Percentiles rank a stretch among this genome's conserved stretches.
These are phyloP conservation scores for Netelia inedita DNA, from an alignment of 2,888 invertebrate genomes.

Conservation along the genomic window DNA sequence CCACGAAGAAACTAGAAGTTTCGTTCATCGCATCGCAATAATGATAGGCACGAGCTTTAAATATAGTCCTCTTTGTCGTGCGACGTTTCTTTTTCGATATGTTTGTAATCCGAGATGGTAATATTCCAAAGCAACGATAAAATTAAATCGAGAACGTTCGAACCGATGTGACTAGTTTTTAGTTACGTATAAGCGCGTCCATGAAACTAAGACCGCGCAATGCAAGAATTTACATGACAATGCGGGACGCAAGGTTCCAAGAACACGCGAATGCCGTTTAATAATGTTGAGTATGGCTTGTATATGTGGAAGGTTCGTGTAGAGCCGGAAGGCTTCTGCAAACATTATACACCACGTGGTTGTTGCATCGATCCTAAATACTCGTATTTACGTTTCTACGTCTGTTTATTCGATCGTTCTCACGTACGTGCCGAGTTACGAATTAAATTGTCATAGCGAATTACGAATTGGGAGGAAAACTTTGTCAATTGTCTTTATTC, in stretches of 20 bases:
- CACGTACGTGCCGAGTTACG: not conserved
- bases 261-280: not conserved
- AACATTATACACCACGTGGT: not conserved
- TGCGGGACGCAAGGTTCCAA: not conserved
- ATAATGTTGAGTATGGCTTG: not conserved
- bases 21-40: not conserved
- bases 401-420: not conserved
- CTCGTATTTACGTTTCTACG: not conserved
- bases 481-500: no score
- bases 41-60: not conserved
- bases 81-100: not conserved
- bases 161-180: not conserved
- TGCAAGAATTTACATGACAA: not conserved
- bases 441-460: no score
- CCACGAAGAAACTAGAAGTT: slow-evolving; percentile 14
- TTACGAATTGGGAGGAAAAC: no score
- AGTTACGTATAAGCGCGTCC: not conserved
- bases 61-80: not conserved
- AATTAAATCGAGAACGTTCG: not conserved
- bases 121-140: not conserved
- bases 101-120: not conserved
- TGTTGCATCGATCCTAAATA: not conserved
- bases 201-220: not conserved
- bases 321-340: not conserved
- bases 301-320: not conserved